Evolutionary conservation across 2,797 vertebrate species (phyloP).

Genomic region (Amblyraja radiata): DNA sequence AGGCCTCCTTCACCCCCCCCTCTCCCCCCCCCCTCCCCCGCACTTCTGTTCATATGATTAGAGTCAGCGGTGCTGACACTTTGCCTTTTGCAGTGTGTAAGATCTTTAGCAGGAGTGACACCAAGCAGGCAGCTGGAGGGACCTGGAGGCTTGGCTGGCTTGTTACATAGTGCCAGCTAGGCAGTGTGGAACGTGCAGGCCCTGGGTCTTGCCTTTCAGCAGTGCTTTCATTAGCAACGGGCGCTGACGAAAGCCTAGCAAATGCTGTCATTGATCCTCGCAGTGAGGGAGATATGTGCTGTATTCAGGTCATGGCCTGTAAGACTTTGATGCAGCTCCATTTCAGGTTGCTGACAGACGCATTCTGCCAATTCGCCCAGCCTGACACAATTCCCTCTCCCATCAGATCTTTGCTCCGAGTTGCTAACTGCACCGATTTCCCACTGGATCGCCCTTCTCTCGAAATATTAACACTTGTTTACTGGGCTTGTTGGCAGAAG

Average conservation of each 20-base stretch:
- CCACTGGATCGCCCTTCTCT: slow-evolving; percentile 49
- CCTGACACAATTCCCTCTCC: slow-evolving; percentile 52
- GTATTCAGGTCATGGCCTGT: slow-evolving; percentile 59
- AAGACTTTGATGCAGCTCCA: slow-evolving; percentile 61
- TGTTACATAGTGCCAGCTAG: slow-evolving; percentile 56
- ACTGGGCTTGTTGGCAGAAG: slow-evolving; percentile 57
- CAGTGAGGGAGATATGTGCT: slow-evolving; percentile 53
- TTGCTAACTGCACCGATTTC: slow-evolving; percentile 56
- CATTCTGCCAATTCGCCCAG: slow-evolving; percentile 48
- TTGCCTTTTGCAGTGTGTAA: slow-evolving; percentile 63
- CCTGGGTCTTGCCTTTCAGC: slow-evolving; percentile 56
- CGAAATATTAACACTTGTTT: slow-evolving; percentile 65
- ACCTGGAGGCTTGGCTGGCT: slow-evolving; percentile 30
- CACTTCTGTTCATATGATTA: slow-evolving; percentile 58
- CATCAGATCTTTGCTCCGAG: slow-evolving; percentile 48
- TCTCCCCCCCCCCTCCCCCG: background rate
- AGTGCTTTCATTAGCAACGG: slow-evolving; percentile 61
- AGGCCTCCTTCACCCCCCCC: slow-evolving; percentile 45
- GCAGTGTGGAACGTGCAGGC: slow-evolving; percentile 61
- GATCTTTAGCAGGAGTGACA: slow-evolving; percentile 74
- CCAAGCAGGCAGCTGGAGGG: slow-evolving; percentile 67
- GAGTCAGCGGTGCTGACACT: slow-evolving; percentile 72
- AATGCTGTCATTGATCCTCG: slow-evolving; percentile 64
- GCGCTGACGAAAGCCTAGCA: slow-evolving; percentile 56
- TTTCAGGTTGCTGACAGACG: slow-evolving; percentile 58